Evolutionary conservation across 2,888 invertebrate genomes (phyloP), one percentile per base, ranked within the genome.

Genomic region (Leistus spinibarbis): DNA sequence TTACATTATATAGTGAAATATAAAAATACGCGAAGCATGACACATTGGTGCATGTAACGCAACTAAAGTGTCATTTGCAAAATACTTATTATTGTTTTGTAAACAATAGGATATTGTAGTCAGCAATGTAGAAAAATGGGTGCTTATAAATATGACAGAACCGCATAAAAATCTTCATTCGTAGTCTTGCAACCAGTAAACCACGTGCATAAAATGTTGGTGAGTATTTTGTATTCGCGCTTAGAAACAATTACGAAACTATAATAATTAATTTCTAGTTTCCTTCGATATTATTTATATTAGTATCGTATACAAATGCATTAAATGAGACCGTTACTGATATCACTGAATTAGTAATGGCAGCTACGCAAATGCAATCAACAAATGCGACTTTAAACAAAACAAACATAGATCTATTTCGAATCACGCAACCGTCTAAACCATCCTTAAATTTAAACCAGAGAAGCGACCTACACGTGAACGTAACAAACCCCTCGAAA

Each of bases 401-500:
- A 20, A 5, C 40, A 19, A 69, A 71, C 23, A 40, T 71, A 5
- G 64, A 69, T 9, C 54, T 73, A 56, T 16, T 54, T 9, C 40
- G 62, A 20, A 76, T 70, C 17, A 76, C 76, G 3, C 69, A 76
- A 67, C 70, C 76, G 13, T 24, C 73, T 24, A n/a, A n/a, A n/a
- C n/a, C n/a, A n/a, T n/a, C n/a, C n/a, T n/a, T n/a, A n/a, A n/a
- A n/a, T n/a, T n/a, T n/a, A n/a, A n/a, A n/a, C n/a, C 3, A 10
- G 19, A 64, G 54, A 54, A 16, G 54, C 13, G 22, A 24, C 54
- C 60, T 19, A 23, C 72, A 76, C 54, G 16, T 17, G 3, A 22
- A 56, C 5, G 57, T 19, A 66, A 64, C 57, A 24, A 66, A 53
- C 13, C n/a, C n/a, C n/a, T n/a, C n/a, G n/a, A n/a, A n/a, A n/a